Base-by-base conservation (phyloP, 2,888 invertebrate genomes). In the Ectropis crepuscularia region DNA sequence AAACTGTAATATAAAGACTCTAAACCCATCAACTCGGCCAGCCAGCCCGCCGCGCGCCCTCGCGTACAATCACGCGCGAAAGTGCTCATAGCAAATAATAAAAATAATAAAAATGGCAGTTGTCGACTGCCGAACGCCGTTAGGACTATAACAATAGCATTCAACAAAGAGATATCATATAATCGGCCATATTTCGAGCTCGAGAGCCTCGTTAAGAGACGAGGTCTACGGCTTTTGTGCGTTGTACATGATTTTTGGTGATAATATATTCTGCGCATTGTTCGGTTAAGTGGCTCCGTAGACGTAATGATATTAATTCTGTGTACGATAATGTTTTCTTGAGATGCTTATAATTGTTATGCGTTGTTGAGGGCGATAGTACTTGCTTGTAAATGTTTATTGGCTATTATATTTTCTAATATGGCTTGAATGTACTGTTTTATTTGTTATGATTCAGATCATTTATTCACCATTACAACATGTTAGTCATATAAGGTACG, bases 71-170 rank as follows among this genome's bases (percentile, higher is more conserved):
- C 76, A 67, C 68, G 69, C 68, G 74, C 75, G 63, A 74, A 76
- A 78, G 72, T 71, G 72, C 70, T 75, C 70, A 73, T 71, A 63
- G 69, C 71, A 69, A 74, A 76, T 74, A 75, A 77, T 73, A 73
- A 72, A 69, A 74, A 76, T 74, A 75, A 77, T 73, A 73, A 72
- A 68, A 70, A 70, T 67, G 71, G 67, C 72, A 69, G 67, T 68
- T 68, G 65, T 51, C 70, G 69, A 71, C 73, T 70, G 71, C 70
- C 70, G 67, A 71, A 70, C 60, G 71, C 65, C 73, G 67, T 72
- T 69, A 71, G 59, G 72, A 71, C 68, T 71, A 75, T 75, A 73
- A 73, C 70, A 73, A 76, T 74, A 74, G 69, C 55, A 72, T 69
- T 61, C 69, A 67, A 76, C 76, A 76, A 75, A 69, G 73, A 70